phyloP scores from a whole-genome alignment of 2,888 invertebrate genomes.

The Odontocerum albicorne region DNA sequence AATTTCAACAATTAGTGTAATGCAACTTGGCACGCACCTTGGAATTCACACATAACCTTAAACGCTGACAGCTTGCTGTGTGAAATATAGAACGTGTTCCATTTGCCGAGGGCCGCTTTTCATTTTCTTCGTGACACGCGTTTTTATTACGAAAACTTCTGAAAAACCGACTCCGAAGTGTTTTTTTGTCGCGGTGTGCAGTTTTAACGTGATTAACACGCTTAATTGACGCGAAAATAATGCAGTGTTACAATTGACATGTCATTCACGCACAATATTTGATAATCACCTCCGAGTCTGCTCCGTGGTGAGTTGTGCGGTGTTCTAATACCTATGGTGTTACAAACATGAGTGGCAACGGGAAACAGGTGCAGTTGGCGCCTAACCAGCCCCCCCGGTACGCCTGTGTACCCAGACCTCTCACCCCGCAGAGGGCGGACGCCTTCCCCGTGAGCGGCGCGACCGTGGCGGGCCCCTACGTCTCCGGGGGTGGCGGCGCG shows the following conservation, averaged over 20 bases:
- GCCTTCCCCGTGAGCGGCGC: slow-evolving; percentile 54
- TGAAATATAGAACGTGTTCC: slow-evolving; percentile 29
- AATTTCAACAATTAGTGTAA: slow-evolving; percentile 6
- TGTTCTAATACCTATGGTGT: slow-evolving; percentile 29
- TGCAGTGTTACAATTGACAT: slow-evolving; percentile 31
- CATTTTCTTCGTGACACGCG: slow-evolving; percentile 12
- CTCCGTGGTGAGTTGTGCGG: slow-evolving; percentile 17
- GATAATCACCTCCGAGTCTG: slow-evolving; percentile 15
- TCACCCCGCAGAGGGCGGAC: slow-evolving; percentile 63
- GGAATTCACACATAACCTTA: slow-evolving; percentile 29
- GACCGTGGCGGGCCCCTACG: slow-evolving; percentile 37
- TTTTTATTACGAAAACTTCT: slow-evolving; percentile 11
- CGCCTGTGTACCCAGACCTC: slow-evolving; percentile 61
- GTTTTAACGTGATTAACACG: background rate
- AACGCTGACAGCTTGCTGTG: slow-evolving; percentile 31
- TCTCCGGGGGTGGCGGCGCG: slow-evolving; percentile 8
- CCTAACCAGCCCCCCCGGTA: slow-evolving; percentile 42
- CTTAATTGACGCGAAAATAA: slow-evolving; percentile 1
- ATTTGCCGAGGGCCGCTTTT: slow-evolving; percentile 24
- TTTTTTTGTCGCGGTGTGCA: background rate
- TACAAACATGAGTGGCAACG: slow-evolving; percentile 62
- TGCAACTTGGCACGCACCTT: slow-evolving; percentile 14
- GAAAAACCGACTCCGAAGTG: slow-evolving; percentile 10
- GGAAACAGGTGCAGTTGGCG: slow-evolving; percentile 46
- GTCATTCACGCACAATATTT: slow-evolving; percentile 27